Base-by-base conservation (phyloP, 2,113 vertebrate genomes). In the Echinops telfairi region DNA sequence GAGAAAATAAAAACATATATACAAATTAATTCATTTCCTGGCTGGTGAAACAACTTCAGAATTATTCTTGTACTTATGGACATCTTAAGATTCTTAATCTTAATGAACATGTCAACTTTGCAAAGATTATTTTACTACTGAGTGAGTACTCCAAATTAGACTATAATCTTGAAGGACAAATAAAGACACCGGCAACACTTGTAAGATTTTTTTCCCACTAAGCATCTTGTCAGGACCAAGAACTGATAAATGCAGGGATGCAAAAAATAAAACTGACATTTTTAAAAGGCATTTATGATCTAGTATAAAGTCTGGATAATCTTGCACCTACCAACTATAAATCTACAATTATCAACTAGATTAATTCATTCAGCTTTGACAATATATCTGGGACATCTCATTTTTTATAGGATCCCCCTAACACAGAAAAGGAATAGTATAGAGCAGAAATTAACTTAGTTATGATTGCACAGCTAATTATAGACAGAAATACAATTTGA, bases 281-380 rank as follows among this genome's bases (percentile, higher is more conserved):
- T 3, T 17, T 3, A 8, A n/a, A 76, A 88, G 40, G 36, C 79
- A 81, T 91, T 83, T 86, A 70, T 89, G 25, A 71, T 11, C 20
- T 58, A 14, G 5, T 22, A n/a, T 20, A 62, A 23, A 12, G 22
- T 16, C 14, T 62, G 60, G 22, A 23, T 53, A 53, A 19, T 23
- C 60, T 62, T 19, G 16, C 3, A 62, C 60, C 22, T 62, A 22
- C 17, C 6, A 62, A 20, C 1, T n/a, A 80, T 6, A 86, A 83
- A 85, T 66, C 40, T 71, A 31, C 10, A 60, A 57, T 60, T 31
- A 83, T 79, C 31, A 91, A 14, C 86, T 15, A 57, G 3, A 58
- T 73, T 76, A 84, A 71, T 84, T 90, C 8, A 2, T 36, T 94
- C 71, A 77, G 29, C 82, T 80, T 89, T 87, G 22, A 82, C 40